Conservation (phyloP, 2,113 vertebrate genomes). For the Synchiropus splendidus region DNA sequence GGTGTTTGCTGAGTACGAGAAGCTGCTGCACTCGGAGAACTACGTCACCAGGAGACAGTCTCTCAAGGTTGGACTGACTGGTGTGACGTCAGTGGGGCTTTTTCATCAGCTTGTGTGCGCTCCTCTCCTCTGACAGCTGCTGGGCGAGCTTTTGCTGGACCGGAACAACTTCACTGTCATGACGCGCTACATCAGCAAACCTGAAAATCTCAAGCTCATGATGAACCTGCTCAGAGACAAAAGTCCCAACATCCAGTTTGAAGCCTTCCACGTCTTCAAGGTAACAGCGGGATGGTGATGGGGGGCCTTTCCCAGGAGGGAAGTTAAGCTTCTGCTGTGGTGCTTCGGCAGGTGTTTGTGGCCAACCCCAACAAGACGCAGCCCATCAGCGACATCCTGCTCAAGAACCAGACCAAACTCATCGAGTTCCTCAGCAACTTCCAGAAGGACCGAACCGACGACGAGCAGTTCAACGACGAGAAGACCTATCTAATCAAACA, state of each 20-base stretch:
- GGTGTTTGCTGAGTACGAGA: constrained; percentile 94
- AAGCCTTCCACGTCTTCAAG: constrained; percentile 97
- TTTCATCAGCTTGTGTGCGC: not conserved
- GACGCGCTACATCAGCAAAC: constrained; percentile 93
- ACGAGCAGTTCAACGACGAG: constrained; percentile 97
- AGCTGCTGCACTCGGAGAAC: constrained; percentile 92
- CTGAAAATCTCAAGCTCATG: constrained; percentile 94
- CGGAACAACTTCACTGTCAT: constrained; percentile 91
- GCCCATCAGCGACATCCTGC: constrained; percentile 92
- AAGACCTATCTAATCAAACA: constrained; percentile 98
- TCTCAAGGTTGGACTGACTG: constrained; percentile 76
- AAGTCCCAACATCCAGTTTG: constrained; percentile 95
- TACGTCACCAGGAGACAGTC: constrained; percentile 97
- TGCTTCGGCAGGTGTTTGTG: constrained; percentile 80
- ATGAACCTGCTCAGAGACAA: constrained; percentile 95
- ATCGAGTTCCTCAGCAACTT: constrained; percentile 97
- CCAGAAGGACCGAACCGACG: constrained; percentile 90
- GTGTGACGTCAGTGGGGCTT: not conserved
- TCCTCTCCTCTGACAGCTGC: constrained; percentile 64
- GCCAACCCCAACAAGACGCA: constrained; percentile 95
- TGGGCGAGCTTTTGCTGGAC: constrained; percentile 88
- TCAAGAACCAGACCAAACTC: constrained; percentile 96
- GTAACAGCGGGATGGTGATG: constrained; percentile 44
- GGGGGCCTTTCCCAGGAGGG: not conserved
- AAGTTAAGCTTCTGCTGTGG: not conserved